Conservation (phyloP, 2,888 invertebrate species). For the Eupithecia dodoneata region DNA sequence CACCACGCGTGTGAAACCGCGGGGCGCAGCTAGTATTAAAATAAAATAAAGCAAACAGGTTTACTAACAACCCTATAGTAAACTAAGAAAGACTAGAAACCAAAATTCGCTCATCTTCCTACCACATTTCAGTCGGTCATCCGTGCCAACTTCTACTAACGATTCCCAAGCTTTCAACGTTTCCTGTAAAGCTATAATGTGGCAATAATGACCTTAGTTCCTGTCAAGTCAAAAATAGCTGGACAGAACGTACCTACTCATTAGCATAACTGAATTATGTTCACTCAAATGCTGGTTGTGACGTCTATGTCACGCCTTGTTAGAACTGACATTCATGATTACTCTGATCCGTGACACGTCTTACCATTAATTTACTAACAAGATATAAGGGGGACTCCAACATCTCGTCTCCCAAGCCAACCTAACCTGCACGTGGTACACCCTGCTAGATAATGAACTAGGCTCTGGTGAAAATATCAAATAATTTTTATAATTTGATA, state of each 20-base stretch:
- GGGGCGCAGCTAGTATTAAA: too few species aligned
- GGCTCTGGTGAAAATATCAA: too few species aligned
- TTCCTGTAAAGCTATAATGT: constrained; percentile 28
- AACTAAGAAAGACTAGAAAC: background rate
- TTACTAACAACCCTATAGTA: too few species aligned
- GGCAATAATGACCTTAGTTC: constrained; percentile 45
- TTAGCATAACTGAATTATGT: constrained; percentile 27
- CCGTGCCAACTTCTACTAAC: constrained; percentile 26
- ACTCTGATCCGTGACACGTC: background rate
- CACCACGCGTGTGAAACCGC: too few species aligned
- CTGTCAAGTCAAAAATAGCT: constrained; percentile 31
- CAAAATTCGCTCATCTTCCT: background rate
- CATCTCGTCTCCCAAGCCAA: too few species aligned
- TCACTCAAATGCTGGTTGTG: constrained; percentile 14
- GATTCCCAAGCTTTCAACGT: constrained; percentile 22
- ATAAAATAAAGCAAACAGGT: too few species aligned
- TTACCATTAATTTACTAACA: too few species aligned
- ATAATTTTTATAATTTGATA: too few species aligned
- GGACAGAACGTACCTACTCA: constrained; percentile 12
- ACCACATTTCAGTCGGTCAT: constrained; percentile 4
- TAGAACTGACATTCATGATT: background rate
- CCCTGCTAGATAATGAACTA: too few species aligned
- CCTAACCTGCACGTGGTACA: too few species aligned
- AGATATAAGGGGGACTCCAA: too few species aligned
- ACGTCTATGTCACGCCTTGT: constrained; percentile 20